Evolutionary conservation across 1,140 invertebrate genomes (phyloP), one percentile per base, ranked within the genome.

Genomic region (Melipona quadrifasciata): DNA sequence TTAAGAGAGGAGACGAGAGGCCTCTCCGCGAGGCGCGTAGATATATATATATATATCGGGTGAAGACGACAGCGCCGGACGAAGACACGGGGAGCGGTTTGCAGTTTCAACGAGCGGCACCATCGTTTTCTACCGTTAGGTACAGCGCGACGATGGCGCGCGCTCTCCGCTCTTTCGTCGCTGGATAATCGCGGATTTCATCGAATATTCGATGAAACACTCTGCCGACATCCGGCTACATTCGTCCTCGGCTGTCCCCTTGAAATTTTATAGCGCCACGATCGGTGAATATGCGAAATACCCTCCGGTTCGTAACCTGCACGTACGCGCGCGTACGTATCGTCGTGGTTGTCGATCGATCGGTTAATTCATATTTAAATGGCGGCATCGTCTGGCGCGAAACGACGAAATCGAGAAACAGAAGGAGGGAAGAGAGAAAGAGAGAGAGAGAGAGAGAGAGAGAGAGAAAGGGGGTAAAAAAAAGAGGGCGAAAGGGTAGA

Each of bases 361-460:
- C 65, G 75, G 67, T 78, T 79, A 64, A 84, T 84, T 84, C 77
- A 84, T 79, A 84, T 79, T 84, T 84, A 83, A 83, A 79, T 76
- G 82, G 31, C 39, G 21, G 27, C 55, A n/a, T 27, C 73, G 75
- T 67, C 51, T 80, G 70, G 51, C 78, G 83, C 58, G 82, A 71
- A 34, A 24, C 39, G 10, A 0, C 21, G 61, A 61, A n/a, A 61
- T 1, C 24, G 24, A n/a, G 58, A 61, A 11, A 47, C 39, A 61
- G 58, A 19, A 19, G 12, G 0, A 19, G 21, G 17, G 14, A 1
- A 53, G 34, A 17, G 24, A 31, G 31, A n/a, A 1, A n/a, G 14
- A 57, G n/a, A 5, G 19, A 10, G 21, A 19, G 27, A 31, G 51
- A 39, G 47, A 39, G 47, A 24, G 21, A 1, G 27, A 11, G 3